Percentiles rank a stretch among this genome's conserved stretches.
These are phyloP conservation scores for Steinernema feltiae DNA, from an alignment of 1,140 invertebrate species.

Conservation along the genomic window DNA sequence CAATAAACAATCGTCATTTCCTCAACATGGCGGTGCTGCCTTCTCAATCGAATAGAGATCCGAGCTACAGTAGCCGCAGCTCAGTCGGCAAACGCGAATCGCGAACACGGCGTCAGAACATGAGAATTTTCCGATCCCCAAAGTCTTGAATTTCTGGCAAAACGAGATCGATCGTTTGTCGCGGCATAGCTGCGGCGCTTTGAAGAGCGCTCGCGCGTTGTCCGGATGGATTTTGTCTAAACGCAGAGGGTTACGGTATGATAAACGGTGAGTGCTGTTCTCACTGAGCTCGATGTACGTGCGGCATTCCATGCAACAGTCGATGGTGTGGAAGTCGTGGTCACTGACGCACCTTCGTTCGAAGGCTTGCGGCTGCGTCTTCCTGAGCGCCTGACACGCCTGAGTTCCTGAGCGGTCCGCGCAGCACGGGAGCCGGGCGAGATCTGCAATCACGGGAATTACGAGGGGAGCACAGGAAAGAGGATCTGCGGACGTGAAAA, in stretches of 20 bases:
- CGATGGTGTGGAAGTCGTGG: constrained; percentile 36
- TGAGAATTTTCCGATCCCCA: constrained; percentile 39
- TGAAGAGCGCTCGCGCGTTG: constrained; percentile 31
- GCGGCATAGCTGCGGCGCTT: constrained; percentile 34
- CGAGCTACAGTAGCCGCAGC: constrained; percentile 41
- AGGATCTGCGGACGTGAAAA: no score
- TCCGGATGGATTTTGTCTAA: constrained; percentile 40
- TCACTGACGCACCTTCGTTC: constrained; percentile 35
- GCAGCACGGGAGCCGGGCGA: constrained; percentile 35
- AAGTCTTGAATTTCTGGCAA: constrained; percentile 33
- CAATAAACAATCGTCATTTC: background rate
- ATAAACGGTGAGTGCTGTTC: background rate
- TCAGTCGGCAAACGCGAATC: constrained; percentile 34
- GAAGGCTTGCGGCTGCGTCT: constrained; percentile 31
- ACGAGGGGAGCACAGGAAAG: background rate
- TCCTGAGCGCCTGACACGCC: constrained; percentile 35
- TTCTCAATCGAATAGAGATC: constrained; percentile 28
- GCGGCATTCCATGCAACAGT: constrained; percentile 40
- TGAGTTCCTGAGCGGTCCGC: constrained; percentile 34
- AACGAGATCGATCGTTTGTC: constrained; percentile 38
- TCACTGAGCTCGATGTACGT: constrained; percentile 34
- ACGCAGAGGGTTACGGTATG: constrained; percentile 6
- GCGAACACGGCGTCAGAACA: constrained; percentile 39
- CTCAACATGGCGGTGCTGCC: constrained; percentile 21
- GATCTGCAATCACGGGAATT: constrained; percentile 33